These are phyloP conservation scores for Tyria jacobaeae DNA, from an alignment of 2,888 invertebrate genomes.

Conservation along the genomic window DNA sequence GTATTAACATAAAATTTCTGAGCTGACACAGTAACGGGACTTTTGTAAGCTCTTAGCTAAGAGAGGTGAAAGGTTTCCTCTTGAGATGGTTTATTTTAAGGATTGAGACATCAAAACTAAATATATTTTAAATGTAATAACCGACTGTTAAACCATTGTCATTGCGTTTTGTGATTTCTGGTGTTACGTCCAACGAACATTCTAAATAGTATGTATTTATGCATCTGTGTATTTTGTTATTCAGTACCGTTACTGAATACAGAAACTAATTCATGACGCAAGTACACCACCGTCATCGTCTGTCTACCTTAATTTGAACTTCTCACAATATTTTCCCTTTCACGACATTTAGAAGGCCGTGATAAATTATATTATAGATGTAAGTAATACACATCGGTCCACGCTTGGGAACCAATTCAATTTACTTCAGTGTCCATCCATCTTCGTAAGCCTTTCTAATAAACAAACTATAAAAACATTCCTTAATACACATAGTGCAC, in stretches of 20 bases:
- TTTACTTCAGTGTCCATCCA: conserved; percentile 18
- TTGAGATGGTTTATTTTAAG: background rate
- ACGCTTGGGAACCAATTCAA: conserved; percentile 10
- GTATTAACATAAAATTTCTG: conserved; percentile 16
- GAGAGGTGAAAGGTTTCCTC: conserved; percentile 5
- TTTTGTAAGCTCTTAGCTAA: conserved; percentile 18
- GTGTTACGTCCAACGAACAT: no score
- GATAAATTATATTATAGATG: conserved; percentile 17
- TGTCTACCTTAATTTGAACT: background rate
- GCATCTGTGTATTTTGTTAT: no score
- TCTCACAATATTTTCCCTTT: background rate
- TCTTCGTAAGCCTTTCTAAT: conserved; percentile 13
- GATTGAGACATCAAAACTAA: background rate
- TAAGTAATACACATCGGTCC: conserved; percentile 15
- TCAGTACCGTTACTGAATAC: no score
- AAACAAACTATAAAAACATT: conserved; percentile 18
- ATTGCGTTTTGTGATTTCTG: no score
- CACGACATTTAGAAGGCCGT: background rate
- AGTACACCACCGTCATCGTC: background rate
- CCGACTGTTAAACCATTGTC: no score
- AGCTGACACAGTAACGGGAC: conserved; percentile 18
- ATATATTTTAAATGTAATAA: no score
- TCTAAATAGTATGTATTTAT: no score
- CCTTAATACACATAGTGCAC: conserved; percentile 1
- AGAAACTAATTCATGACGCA: background rate